Evolutionary conservation across 1,140 invertebrate genomes (phyloP), one percentile per base, ranked within the genome.

Genomic region (Drosophila ficusphila): DNA sequence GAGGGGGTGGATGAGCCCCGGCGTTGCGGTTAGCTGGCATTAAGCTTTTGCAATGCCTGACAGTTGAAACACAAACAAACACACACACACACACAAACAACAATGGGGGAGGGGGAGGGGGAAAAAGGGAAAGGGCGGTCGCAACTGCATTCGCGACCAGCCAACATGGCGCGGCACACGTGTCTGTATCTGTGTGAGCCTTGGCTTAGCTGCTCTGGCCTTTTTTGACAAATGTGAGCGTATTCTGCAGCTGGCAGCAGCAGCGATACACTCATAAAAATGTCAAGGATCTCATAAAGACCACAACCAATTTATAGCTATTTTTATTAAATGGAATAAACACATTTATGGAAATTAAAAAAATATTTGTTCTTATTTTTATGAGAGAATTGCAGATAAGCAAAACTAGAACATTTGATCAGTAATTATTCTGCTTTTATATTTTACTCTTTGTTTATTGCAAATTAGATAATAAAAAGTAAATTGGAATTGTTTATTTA

Each of bases 131-230:
- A 60, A 39, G 46, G 67, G 33, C 41, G 41, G 19, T n/a, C 41
- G 48, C 60, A 73, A 75, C 51, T 73, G 60, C 67, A 79, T 51
- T 79, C 72, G 72, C 70, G 75, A 68, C 58, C 82, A 86, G 82
- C 82, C 82, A 86, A 82, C 54, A 70, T 86, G 82, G 82, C 82
- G 82, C 82, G 47, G 67, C 73, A 81, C 81, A 88, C 82, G 68
- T 74, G 76, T 81, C 44, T 47, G 60, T 60, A 36, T 58, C 19
- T 53, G 29, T 57, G 48, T 31, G n/a, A 44, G 39, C 21, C 29
- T 34, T 49, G 64, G 60, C 56, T 82, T 76, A 70, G 64, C 57
- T 46, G 57, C 33, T 51, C 65, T 65, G 47, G 70, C 38, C 61
- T 57, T 69, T 53, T 79, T 72, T 57, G 76, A 69, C 67, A 82